A percentile compares a stretch with the other conserved stretches of the same genome.
Evolutionary conservation across 2,888 invertebrate genomes (phyloP).

Genomic region (Drosophila colorata): DNA sequence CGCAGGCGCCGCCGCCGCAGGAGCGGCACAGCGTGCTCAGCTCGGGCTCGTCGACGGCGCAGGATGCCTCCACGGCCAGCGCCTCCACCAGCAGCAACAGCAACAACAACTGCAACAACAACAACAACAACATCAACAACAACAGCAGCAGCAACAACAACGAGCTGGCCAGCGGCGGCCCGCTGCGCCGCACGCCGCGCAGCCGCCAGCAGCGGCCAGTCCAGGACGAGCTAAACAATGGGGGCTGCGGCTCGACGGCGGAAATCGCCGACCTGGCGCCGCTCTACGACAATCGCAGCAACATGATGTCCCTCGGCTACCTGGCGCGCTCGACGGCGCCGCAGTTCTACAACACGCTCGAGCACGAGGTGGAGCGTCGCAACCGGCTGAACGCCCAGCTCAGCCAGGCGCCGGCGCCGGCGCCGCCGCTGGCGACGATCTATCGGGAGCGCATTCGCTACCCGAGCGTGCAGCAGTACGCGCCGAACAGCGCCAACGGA

Average conservation of each 20-base stretch:
- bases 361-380: constrained; percentile 84
- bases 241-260: constrained; percentile 69
- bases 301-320: constrained; percentile 83
- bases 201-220: constrained; percentile 51
- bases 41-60: constrained; percentile 83
- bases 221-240: constrained; percentile 75
- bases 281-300: constrained; percentile 83
- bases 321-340: constrained; percentile 69
- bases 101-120: constrained; percentile 18
- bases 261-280: constrained; percentile 79
- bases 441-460: constrained; percentile 83
- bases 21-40: constrained; percentile 84
- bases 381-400: constrained; percentile 84
- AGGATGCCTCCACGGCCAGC: constrained; percentile 81
- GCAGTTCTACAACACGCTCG: constrained; percentile 82
- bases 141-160: constrained; percentile 27
- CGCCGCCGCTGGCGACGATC: constrained; percentile 81
- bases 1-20: constrained; percentile 41
- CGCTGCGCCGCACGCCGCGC: constrained; percentile 49
- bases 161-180: constrained; percentile 22
- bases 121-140: constrained; percentile 57
- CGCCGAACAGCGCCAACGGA: constrained; percentile 71
- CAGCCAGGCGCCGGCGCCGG: constrained; percentile 69
- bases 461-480: constrained; percentile 77
- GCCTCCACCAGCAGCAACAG: constrained; percentile 69